Evolutionary conservation across 1,140 invertebrate species (phyloP).

Genomic region (Macrobrachium nipponense): DNA sequence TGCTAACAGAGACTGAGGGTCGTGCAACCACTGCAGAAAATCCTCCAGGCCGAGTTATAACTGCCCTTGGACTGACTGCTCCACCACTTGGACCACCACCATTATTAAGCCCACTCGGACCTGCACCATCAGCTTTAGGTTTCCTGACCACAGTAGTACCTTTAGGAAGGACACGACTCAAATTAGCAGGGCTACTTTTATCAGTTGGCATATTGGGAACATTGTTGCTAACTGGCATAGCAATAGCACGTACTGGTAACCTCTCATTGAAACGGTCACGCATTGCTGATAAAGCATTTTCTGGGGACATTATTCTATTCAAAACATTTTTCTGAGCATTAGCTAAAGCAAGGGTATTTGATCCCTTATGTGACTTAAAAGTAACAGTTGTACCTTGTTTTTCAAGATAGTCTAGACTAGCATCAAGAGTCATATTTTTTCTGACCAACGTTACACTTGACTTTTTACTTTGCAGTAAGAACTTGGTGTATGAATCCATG

Average conservation of each 20-base stretch:
- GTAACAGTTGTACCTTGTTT: conserved; percentile 62
- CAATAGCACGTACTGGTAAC: conserved; percentile 54
- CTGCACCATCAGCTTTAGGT: conserved; percentile 60
- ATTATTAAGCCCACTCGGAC: conserved; percentile 62
- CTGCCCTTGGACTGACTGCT: conserved; percentile 17
- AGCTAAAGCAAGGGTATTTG: conserved; percentile 44
- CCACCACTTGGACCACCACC: conserved; percentile 49
- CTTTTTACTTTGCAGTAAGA: conserved; percentile 56
- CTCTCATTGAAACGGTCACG: conserved; percentile 29
- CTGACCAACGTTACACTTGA: conserved; percentile 57
- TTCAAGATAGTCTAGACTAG: conserved; percentile 61
- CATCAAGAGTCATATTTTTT: conserved; percentile 58
- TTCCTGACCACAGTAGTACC: conserved; percentile 63
- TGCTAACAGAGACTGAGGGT: conserved; percentile 15
- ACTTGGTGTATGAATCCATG: conserved; percentile 61
- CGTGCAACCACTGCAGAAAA: conserved; percentile 43
- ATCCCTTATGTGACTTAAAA: conserved; percentile 46
- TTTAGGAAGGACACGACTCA: conserved; percentile 59
- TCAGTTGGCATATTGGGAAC: conserved; percentile 61
- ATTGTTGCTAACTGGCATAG: conserved; percentile 64
- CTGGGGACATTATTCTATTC: conserved; percentile 64
- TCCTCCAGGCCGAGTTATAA: conserved; percentile 38
- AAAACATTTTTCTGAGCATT: conserved; percentile 64
- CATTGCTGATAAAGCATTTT: conserved; percentile 60
- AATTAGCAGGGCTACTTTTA: conserved; percentile 57